Evolutionary conservation across 2,797 vertebrate genomes (phyloP).

Genomic region (Halcyon leucocephala): DNA sequence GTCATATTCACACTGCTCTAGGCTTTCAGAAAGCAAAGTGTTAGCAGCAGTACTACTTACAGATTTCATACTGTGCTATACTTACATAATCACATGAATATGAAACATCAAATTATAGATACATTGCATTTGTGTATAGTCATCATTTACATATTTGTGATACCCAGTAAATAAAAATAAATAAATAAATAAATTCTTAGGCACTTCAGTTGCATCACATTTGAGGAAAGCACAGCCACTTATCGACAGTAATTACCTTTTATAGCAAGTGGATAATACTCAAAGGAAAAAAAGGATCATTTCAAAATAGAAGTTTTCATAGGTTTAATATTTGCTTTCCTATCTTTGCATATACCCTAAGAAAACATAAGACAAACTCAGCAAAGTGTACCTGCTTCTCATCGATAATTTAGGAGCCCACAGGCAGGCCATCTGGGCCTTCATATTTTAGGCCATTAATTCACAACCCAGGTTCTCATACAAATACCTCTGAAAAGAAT

Average conservation of each 20-base stretch:
- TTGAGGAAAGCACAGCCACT: not conserved
- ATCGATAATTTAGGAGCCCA: not conserved
- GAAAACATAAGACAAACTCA: not conserved
- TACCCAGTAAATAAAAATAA: not conserved
- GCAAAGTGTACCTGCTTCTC: not conserved
- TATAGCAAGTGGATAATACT: not conserved
- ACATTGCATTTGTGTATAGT: not conserved
- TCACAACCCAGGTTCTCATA: not conserved
- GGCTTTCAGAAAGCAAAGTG: not conserved
- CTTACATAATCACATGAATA: not conserved
- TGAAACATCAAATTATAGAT: not conserved
- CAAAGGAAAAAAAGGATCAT: not conserved
- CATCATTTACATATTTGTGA: not conserved
- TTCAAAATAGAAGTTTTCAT: not conserved
- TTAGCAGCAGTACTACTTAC: not conserved
- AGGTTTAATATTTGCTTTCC: not conserved
- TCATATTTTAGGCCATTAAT: not conserved
- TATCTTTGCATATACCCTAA: not conserved
- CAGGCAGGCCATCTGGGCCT: not conserved
- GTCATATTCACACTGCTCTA: not conserved
- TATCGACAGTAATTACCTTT: not conserved
- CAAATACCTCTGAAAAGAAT: not conserved
- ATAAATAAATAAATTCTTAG: not conserved
- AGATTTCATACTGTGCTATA: not conserved
- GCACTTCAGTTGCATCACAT: not conserved